Percentiles rank a stretch among this genome's conserved stretches.
These are phyloP conservation scores for Standfussiana lucernea DNA, from an alignment of 2,888 invertebrate genomes.

Conservation along the genomic window DNA sequence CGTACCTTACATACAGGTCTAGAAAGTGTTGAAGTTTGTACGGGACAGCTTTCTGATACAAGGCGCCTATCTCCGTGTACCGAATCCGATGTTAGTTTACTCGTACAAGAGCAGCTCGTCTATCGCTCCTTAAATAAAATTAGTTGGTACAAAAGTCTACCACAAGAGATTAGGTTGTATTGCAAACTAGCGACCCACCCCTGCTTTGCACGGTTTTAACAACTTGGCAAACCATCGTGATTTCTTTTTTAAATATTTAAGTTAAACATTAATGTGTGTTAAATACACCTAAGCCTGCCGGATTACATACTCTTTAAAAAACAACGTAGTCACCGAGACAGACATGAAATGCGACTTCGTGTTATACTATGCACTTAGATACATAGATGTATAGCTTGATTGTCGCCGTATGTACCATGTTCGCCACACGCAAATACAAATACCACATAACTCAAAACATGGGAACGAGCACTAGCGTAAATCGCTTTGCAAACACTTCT, in stretches of 20 bases:
- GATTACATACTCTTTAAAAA: background rate
- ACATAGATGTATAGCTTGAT: background rate
- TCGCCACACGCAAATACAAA: background rate
- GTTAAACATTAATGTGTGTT: background rate
- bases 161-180: background rate
- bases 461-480: background rate
- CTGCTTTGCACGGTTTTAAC: background rate
- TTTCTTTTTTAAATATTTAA: background rate
- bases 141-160: background rate
- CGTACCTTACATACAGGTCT: background rate
- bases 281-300: too few relatives aligned
- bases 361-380: background rate
- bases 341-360: background rate
- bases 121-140: background rate
- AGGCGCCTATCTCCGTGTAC: background rate
- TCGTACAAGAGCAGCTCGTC: too few relatives aligned
- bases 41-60: background rate
- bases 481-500: background rate
- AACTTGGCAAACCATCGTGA: background rate
- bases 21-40: background rate
- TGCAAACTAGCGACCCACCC: background rate
- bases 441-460: slow-evolving; percentile 3
- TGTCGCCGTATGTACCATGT: background rate
- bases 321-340: background rate
- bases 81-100: background rate